Conservation (phyloP, 2,797 vertebrate species). For the Myotis findleyi region DNA sequence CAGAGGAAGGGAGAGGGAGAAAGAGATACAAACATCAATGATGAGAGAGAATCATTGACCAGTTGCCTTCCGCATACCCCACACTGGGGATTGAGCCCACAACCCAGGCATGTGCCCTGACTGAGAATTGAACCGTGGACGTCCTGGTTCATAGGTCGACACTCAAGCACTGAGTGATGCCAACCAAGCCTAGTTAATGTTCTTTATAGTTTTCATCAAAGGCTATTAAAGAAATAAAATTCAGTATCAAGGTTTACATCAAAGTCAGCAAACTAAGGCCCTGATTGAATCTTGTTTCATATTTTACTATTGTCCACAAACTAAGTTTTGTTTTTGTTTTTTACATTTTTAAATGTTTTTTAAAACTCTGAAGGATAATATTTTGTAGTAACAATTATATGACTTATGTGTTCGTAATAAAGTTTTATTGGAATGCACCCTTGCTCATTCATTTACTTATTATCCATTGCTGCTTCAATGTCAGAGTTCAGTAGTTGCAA, state of each 20-base stretch:
- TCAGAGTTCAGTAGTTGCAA: not conserved
- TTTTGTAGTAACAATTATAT: not conserved
- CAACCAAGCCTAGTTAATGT: not conserved
- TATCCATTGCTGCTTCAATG: not conserved
- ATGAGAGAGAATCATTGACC: too few relatives aligned
- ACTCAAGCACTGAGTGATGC: too few relatives aligned
- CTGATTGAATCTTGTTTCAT: not conserved
- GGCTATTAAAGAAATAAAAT: conserved; percentile 37
- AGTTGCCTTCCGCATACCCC: too few relatives aligned
- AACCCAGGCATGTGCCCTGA: too few relatives aligned
- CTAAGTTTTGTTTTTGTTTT: not conserved
- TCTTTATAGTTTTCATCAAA: not conserved
- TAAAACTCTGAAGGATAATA: not conserved
- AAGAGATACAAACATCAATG: too few relatives aligned
- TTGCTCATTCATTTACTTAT: not conserved
- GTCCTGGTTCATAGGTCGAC: too few relatives aligned
- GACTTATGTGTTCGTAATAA: not conserved
- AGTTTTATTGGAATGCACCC: not conserved
- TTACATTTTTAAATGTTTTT: not conserved
- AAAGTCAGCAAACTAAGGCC: not conserved
- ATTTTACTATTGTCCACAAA: not conserved
- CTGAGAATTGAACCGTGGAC: too few relatives aligned
- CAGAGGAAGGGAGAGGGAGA: too few relatives aligned
- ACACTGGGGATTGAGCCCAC: too few relatives aligned
- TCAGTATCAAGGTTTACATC: not conserved